Conservation (phyloP, 2,113 vertebrate species). For the Rhabdornis inornatus region DNA sequence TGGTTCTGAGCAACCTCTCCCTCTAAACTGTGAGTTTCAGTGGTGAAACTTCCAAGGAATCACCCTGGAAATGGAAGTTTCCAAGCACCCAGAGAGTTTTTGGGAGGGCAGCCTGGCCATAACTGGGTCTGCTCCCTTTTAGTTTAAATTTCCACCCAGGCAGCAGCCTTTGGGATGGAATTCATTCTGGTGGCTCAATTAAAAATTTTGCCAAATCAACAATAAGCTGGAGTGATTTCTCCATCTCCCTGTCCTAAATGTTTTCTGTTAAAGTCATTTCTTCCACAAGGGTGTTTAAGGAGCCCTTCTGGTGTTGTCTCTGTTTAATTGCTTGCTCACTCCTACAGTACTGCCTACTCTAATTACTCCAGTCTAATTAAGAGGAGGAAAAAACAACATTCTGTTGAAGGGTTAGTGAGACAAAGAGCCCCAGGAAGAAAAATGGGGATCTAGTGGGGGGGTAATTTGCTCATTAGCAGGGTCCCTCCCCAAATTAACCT, state of each 20-base stretch:
- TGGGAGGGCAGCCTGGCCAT: not conserved
- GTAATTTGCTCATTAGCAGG: not conserved
- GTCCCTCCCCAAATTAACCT: not conserved
- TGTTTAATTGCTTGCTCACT: slow-evolving; percentile 34
- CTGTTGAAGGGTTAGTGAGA: not conserved
- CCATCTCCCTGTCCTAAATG: not conserved
- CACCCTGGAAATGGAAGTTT: not conserved
- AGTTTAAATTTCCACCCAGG: not conserved
- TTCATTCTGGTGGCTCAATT: not conserved
- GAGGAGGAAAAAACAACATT: not conserved
- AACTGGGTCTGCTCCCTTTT: not conserved
- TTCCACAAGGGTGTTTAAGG: not conserved
- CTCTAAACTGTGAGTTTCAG: not conserved
- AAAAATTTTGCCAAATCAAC: not conserved
- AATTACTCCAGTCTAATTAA: slow-evolving; percentile 48
- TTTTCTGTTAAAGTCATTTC: not conserved
- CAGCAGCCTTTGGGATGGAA: not conserved
- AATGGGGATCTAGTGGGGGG: not conserved
- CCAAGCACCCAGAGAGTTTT: accelerated
- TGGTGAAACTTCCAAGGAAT: not conserved
- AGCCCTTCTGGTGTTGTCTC: slow-evolving; percentile 25
- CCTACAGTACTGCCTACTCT: slow-evolving; percentile 33
- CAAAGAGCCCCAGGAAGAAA: slow-evolving; percentile 1
- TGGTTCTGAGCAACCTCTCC: not conserved
- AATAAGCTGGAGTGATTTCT: not conserved